Conservation (phyloP, 2,113 vertebrate genomes). For the Corythaixoides concolor region DNA sequence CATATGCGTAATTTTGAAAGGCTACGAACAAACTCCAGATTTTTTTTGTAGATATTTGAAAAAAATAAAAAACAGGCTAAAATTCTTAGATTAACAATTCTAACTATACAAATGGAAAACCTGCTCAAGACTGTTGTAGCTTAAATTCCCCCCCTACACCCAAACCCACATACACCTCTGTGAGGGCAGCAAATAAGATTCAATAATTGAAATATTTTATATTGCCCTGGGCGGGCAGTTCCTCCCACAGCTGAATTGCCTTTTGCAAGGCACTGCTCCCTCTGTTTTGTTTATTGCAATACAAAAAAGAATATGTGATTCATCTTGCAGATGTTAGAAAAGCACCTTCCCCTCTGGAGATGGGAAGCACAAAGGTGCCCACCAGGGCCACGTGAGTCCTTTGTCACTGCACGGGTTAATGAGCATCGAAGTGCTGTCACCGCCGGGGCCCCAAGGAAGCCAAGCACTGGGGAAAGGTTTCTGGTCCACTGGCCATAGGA, state of each 20-base stretch:
- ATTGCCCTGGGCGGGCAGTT: neutral
- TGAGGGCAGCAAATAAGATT: neutral
- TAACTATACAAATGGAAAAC: neutral
- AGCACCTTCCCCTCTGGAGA: neutral
- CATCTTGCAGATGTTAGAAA: neutral
- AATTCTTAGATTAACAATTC: neutral
- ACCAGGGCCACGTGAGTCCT: neutral
- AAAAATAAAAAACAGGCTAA: neutral
- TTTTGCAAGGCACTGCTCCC: neutral
- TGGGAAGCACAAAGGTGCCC: neutral
- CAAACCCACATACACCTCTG: neutral
- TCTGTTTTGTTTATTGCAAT: neutral
- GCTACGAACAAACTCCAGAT: neutral
- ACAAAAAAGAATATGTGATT: fast-evolving
- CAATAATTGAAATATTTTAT: neutral
- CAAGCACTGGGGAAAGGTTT: neutral
- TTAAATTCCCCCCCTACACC: neutral
- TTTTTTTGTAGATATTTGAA: neutral
- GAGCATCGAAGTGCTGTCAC: neutral
- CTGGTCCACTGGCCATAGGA: neutral
- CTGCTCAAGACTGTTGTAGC: neutral
- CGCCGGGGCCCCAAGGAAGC: neutral
- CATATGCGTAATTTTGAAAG: neutral
- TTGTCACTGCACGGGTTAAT: neutral
- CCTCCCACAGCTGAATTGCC: neutral